Base-by-base conservation (phyloP, 2,888 invertebrate genomes). In the Diloba caeruleocephala region DNA sequence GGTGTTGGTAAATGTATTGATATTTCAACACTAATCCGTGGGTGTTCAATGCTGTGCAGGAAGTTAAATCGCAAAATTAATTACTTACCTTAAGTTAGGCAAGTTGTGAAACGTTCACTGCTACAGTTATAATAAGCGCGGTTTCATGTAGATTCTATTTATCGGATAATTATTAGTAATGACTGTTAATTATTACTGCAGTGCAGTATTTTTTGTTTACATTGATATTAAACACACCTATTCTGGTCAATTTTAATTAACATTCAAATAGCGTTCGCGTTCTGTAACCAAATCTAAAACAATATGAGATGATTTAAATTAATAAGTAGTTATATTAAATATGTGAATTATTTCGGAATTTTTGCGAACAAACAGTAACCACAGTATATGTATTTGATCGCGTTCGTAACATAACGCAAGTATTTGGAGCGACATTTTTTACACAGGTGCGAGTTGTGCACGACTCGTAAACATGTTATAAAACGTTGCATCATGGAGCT, bases 401-500 rank as follows among this genome's bases (percentile, higher is more conserved):
- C 58, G 37, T 55, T 60, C 36, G 41, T 58, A 70, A 65, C 64
- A 52, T 53, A 63, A 59, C 45, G 45, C 51, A 55, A 54, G 69
- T 66, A 71, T 70, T 68, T 64, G 50, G 71, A 71, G 59, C 67
- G 61, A 71, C 66, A 72, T 65, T 72, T 75, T 69, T 71, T 73
- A 53, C 26, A 39, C 63, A 60, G 56, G 61, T 65, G 67, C 59
- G 51, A 59, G 45, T 62, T 19, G 48, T 52, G 54, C 39, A 50
- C 53, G 73, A 58, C 66, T 66, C 57, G 71, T 72, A 68, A 76
- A 76, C 75, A 53, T 71, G 76, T 75, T 75, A 70, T 72, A 71
- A 71, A 59, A 48, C 31, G 71, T 85, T 85, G 80, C 85, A 76
- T 82, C 78, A 86, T 51, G 28, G 48, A 74, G 77, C 71, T 73